Conservation (phyloP, 2,888 invertebrate species). For the Dynastes tityus region DNA sequence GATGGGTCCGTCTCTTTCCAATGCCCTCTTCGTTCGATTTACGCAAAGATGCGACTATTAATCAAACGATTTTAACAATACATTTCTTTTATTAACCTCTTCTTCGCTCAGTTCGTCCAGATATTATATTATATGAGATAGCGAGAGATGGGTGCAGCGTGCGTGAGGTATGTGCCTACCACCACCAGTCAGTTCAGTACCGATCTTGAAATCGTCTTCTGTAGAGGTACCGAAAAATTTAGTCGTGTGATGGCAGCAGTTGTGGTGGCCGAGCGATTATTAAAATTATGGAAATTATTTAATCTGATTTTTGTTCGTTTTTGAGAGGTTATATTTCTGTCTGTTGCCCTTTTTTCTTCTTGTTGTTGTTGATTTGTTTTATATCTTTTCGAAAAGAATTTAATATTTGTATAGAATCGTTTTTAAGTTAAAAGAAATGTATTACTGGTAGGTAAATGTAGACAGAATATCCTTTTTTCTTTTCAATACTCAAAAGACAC, state of each 20-base stretch:
- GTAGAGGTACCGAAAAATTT: no score
- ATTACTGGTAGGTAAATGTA: no score
- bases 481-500: no score
- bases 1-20: neutral
- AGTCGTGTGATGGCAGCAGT: no score
- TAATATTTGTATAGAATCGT: no score
- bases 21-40: constrained; percentile 22
- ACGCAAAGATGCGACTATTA: constrained; percentile 54
- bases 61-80: constrained; percentile 57
- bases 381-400: no score
- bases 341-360: no score
- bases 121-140: constrained; percentile 27
- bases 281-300: constrained; percentile 57
- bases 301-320: constrained; percentile 47
- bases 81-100: constrained; percentile 7
- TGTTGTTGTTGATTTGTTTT: no score
- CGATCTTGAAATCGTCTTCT: no score
- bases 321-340: neutral
- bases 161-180: constrained; percentile 32
- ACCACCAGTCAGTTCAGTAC: no score
- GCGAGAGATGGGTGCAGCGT: neutral
- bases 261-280: constrained; percentile 31
- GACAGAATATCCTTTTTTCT: no score
- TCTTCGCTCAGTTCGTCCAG: constrained; percentile 7
- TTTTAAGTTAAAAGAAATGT: no score